Evolutionary conservation across 2,797 vertebrate genomes (phyloP), one percentile per base, ranked within the genome.

Genomic region (Myripristis murdjan): DNA sequence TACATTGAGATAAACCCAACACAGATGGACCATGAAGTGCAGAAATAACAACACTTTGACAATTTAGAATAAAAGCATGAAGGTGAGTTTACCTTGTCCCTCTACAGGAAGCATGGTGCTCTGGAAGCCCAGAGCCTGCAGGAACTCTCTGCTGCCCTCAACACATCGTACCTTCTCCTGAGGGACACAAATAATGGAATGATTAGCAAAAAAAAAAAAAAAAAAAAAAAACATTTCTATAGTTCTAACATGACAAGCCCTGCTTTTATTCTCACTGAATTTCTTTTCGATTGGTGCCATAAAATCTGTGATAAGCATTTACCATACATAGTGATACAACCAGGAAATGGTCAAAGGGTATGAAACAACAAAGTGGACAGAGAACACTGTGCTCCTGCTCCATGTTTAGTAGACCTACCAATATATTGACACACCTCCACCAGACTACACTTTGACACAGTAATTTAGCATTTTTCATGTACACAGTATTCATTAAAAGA

Each of bases 121-220:
- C 74, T 92, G 94, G 88, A 99, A 99, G 1, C 95, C 97, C 0
- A 98, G 23, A 7, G 98, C 96, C 85, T 97, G 93, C 58, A 99
- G 94, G 83, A 97, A 99, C 79, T 94, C 96, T 49, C 94, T 92
- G 6, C 85, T 90, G 9, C 98, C 98, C 73, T 99, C 97, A 35
- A 99, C 83, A 72, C 89, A 89, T 62, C 77, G 90, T 15, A 99
- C 95, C 77, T 96, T 97, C 79, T 99, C 98, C 98, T 99, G 70
- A 15, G 26, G 51, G 41, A 23, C 14, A 67, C n/a, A 58, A n/a
- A 47, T 9, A 2, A 6, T 9, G n/a, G 0, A 51, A 23, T 33
- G 6, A 70, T n/a, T 2, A 28, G 6, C 26, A 28, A 6, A 2
- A 28, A 28, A 28, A 6, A 6, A 28, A 6, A 2, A 28, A 28